Percentiles rank a stretch among this genome's conserved stretches.
Conservation (phyloP, 2,888 invertebrate genomes). For the Epirrhoe tristata region DNA sequence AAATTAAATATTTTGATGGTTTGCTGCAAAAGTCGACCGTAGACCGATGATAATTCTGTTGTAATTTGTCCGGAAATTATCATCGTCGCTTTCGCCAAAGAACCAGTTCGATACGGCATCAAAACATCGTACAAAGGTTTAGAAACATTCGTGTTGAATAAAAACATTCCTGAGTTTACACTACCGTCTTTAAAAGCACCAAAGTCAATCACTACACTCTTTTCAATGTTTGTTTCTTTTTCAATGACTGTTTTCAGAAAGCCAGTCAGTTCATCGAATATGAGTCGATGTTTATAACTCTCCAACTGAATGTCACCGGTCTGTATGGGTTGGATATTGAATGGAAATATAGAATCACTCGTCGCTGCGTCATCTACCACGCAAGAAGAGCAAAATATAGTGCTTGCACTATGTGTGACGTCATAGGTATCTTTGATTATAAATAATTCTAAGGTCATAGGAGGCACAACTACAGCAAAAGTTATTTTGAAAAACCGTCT, state of each 20-base stretch:
- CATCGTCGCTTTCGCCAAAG: constrained; percentile 84
- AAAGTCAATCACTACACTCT: constrained; percentile 86
- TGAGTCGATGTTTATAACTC: constrained; percentile 90
- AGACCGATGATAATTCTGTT: constrained; percentile 93
- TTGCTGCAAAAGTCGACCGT: constrained; percentile 90
- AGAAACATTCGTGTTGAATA: constrained; percentile 95
- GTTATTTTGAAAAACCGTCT: constrained; percentile 85
- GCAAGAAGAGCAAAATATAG: constrained; percentile 67
- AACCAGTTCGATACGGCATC: constrained; percentile 88
- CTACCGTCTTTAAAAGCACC: constrained; percentile 95
- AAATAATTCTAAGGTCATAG: constrained; percentile 90
- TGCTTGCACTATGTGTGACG: constrained; percentile 63
- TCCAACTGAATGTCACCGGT: constrained; percentile 93
- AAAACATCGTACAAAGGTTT: constrained; percentile 93
- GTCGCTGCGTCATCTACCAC: constrained; percentile 54
- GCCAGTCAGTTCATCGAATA: constrained; percentile 93
- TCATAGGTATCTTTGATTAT: constrained; percentile 77
- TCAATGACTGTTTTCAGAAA: constrained; percentile 92
- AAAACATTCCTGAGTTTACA: constrained; percentile 96
- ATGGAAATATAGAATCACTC: constrained; percentile 55
- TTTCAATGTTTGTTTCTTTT: constrained; percentile 69
- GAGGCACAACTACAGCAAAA: constrained; percentile 91
- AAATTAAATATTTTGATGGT: constrained; percentile 92
- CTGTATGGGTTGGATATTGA: constrained; percentile 88
- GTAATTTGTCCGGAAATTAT: constrained; percentile 93